A percentile compares a stretch with the other conserved stretches of the same genome.
Evolutionary conservation across 2,113 vertebrate genomes (phyloP).

Genomic region (Rhineura floridana): DNA sequence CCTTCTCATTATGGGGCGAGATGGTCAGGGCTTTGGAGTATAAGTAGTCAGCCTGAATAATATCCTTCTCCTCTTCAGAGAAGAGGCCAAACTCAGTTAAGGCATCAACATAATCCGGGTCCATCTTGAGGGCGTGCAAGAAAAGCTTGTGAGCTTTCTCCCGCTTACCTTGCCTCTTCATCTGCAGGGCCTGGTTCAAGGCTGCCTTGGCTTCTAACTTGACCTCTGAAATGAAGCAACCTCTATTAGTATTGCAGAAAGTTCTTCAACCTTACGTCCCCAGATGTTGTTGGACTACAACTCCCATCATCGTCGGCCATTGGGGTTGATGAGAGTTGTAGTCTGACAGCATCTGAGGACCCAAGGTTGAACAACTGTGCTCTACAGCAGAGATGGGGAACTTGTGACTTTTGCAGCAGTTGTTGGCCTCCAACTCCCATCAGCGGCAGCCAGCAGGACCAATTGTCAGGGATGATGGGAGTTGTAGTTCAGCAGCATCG

Average conservation of each 20-base stretch:
- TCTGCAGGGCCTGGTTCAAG: conserved; percentile 91
- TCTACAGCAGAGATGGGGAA: too few relatives aligned
- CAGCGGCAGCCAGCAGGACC: too few relatives aligned
- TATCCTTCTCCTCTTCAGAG: conserved; percentile 93
- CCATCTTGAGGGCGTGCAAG: conserved; percentile 90
- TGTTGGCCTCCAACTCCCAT: too few relatives aligned
- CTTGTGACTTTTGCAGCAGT: too few relatives aligned
- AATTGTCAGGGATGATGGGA: too few relatives aligned
- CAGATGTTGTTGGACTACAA: neutral
- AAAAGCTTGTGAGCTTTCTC: conserved; percentile 95
- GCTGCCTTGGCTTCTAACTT: conserved; percentile 88
- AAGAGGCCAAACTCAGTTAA: conserved; percentile 93
- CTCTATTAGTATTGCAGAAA: neutral
- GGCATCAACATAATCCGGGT: conserved; percentile 90
- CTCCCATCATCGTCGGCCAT: too few relatives aligned
- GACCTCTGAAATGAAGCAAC: conserved; percentile 77
- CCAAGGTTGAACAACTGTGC: too few relatives aligned
- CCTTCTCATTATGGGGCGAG: conserved; percentile 88
- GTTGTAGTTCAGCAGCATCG: too few relatives aligned
- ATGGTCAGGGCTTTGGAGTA: conserved; percentile 92
- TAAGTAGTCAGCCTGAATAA: conserved; percentile 92
- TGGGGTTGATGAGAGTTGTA: too few relatives aligned
- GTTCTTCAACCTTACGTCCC: too few relatives aligned
- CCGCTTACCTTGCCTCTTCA: conserved; percentile 92
- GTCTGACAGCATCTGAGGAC: too few relatives aligned